A percentile compares a stretch with the other conserved stretches of the same genome.
Evolutionary conservation across 2,797 vertebrate genomes (phyloP).

Genomic region (Discoglossus pictus): DNA sequence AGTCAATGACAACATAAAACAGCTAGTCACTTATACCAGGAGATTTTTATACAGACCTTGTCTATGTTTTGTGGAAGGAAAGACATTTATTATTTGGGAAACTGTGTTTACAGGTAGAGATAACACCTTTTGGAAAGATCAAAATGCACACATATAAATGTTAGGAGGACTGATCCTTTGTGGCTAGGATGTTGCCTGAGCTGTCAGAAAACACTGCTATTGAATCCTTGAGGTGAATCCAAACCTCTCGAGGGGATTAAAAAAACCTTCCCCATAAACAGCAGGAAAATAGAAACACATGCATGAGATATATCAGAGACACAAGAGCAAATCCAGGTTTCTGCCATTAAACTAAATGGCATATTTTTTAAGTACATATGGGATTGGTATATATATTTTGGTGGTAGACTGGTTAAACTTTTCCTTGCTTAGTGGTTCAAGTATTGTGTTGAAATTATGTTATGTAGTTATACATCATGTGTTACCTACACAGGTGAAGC

Average conservation of each 20-base stretch:
- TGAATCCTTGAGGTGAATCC: constrained; percentile 23
- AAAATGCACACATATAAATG: constrained; percentile 33
- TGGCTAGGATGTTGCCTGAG: constrained; percentile 20
- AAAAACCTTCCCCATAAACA: constrained; percentile 7
- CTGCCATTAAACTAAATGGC: constrained; percentile 1
- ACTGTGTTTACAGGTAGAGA: constrained; percentile 28
- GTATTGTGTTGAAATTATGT: too few species aligned
- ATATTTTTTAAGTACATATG: constrained; percentile 34
- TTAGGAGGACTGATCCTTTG: constrained; percentile 44
- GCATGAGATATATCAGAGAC: constrained; percentile 23
- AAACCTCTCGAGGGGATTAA: constrained; percentile 25
- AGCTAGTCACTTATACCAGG: too few species aligned
- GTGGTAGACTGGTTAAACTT: constrained; percentile 3
- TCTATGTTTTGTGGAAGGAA: constrained; percentile 19
- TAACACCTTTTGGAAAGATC: constrained; percentile 35
- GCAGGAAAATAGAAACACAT: constrained; percentile 31
- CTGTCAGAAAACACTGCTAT: constrained; percentile 24
- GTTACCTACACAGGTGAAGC: too few species aligned
- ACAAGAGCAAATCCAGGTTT: constrained; percentile 25
- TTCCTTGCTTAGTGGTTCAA: too few species aligned
- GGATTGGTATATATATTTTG: constrained; percentile 10
- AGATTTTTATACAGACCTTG: background rate
- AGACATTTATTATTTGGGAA: constrained; percentile 22
- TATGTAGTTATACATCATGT: too few species aligned
- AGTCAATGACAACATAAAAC: too few species aligned